These are phyloP conservation scores for Psilopsiagon aymara DNA, from an alignment of 2,113 vertebrate species.

Conservation along the genomic window DNA sequence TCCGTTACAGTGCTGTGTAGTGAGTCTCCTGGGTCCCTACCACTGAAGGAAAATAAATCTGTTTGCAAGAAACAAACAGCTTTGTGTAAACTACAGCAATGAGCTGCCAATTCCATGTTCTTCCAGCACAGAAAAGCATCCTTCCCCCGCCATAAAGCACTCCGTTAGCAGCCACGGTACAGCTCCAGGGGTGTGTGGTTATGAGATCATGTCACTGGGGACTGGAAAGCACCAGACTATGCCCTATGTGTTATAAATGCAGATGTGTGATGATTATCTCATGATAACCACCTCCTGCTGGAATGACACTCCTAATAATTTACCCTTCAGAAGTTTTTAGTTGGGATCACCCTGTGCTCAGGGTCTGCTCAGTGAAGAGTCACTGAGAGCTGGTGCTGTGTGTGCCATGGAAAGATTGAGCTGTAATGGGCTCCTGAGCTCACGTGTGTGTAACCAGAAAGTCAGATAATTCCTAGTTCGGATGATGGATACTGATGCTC, in stretches of 20 bases:
- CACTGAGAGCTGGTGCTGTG: background rate
- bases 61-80: slow-evolving; percentile 12
- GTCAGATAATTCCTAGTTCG: background rate
- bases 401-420: background rate
- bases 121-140: background rate
- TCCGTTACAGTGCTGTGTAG: background rate
- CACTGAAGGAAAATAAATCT: background rate
- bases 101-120: background rate
- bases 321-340: background rate
- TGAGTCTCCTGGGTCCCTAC: background rate
- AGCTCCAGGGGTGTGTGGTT: background rate
- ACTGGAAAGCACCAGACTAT: background rate
- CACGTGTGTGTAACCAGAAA: background rate
- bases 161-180: background rate
- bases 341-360: background rate
- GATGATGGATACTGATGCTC: background rate
- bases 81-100: background rate
- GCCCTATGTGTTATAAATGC: background rate
- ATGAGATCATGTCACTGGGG: slow-evolving; percentile 25
- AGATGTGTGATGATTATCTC: slow-evolving; percentile 16
- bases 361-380: background rate
- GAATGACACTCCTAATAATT: background rate
- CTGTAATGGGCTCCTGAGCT: background rate
- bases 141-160: background rate
- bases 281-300: background rate